Evolutionary conservation across 1,140 invertebrate species (phyloP).

Genomic region (Drosophila yakuba): DNA sequence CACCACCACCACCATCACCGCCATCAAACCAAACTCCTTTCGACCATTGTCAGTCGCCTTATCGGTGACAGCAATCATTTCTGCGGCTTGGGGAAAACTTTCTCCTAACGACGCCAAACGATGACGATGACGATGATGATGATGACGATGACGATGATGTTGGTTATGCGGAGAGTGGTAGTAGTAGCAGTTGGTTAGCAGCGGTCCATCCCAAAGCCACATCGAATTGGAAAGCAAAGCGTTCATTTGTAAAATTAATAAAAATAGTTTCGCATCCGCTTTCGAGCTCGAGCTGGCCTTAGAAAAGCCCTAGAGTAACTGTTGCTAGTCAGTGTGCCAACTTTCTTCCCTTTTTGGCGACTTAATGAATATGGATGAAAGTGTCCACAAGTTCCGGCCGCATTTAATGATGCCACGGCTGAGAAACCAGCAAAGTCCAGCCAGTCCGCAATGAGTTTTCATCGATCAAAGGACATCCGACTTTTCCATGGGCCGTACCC

Average conservation of each 20-base stretch:
- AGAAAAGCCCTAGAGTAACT: background rate
- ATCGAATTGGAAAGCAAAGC: constrained; percentile 39
- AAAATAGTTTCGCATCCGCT: constrained; percentile 46
- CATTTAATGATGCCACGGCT: constrained; percentile 19
- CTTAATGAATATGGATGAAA: constrained; percentile 42
- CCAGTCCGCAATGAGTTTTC: background rate
- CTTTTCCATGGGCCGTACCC: background rate
- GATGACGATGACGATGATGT: constrained; percentile 38
- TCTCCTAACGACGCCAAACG: constrained; percentile 28
- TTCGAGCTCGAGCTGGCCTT: no score
- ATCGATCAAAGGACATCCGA: constrained; percentile 1
- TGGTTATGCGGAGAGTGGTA: background rate
- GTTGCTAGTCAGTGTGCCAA: background rate
- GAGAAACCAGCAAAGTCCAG: constrained; percentile 1
- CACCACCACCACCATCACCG: no score
- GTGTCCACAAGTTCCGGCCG: constrained; percentile 12
- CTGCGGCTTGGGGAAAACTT: constrained; percentile 60
- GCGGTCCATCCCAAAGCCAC: constrained; percentile 9
- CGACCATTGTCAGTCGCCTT: constrained; percentile 45
- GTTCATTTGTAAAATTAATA: constrained; percentile 69
- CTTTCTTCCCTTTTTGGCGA: background rate
- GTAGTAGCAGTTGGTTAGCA: no score
- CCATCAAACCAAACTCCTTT: background rate
- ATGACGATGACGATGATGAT: constrained; percentile 2
- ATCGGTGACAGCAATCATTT: constrained; percentile 58